Evolutionary conservation across 2,888 invertebrate species (phyloP).

Genomic region (Ectobius pallidus): DNA sequence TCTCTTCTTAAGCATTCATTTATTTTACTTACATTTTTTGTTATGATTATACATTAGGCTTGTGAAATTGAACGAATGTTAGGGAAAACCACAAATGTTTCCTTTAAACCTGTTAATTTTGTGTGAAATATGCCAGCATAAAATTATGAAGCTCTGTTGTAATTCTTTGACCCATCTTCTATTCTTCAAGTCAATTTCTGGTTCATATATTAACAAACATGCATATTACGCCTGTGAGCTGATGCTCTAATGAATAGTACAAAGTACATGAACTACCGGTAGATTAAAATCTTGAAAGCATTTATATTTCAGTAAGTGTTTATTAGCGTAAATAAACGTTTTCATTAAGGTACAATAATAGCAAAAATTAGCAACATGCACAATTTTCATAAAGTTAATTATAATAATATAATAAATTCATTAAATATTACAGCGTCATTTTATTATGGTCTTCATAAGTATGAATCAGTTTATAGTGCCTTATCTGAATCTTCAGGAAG

Average conservation of each 20-base stretch:
- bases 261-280: too few species aligned
- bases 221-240: background rate
- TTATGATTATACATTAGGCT: too few species aligned
- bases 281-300: background rate
- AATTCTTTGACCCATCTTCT: background rate
- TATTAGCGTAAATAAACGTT: background rate
- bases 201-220: too few species aligned
- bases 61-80: too few species aligned
- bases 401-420: background rate
- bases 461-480: background rate
- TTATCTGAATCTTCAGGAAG: background rate
- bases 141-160: background rate
- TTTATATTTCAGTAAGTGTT: background rate
- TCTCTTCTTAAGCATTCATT: too few species aligned
- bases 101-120: background rate
- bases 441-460: background rate
- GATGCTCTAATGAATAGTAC: background rate
- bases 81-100: too few species aligned
- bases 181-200: too few species aligned
- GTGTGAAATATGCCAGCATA: background rate
- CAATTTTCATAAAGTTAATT: background rate
- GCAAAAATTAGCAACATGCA: too few species aligned
- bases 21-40: background rate
- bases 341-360: background rate
- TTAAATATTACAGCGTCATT: background rate